phyloP scores from a whole-genome alignment of 2,888 invertebrate species.

The Leptinotarsa peninsularis region DNA sequence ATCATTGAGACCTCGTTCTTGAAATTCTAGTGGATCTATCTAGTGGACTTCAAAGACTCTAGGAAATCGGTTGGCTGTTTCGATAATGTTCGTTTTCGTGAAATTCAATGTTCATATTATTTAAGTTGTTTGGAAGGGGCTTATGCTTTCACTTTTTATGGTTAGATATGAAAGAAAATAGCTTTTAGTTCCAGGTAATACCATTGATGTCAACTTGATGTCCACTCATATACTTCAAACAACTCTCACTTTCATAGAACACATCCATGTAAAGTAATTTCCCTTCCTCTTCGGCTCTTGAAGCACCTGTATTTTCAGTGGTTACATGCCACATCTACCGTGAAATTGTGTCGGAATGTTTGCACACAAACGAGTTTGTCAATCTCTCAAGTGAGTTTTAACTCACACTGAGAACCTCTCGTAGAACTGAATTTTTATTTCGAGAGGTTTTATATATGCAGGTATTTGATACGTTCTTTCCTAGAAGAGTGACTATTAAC shows the following conservation, averaged over 20 bases:
- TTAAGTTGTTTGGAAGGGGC: too few species aligned
- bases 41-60: too few species aligned
- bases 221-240: not conserved
- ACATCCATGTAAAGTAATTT: constrained; percentile 9
- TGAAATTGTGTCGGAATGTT: constrained; percentile 25
- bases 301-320: constrained; percentile 24
- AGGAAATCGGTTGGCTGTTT: too few species aligned
- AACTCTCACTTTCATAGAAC: not conserved
- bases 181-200: too few species aligned
- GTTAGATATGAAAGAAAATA: too few species aligned
- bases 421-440: constrained; percentile 2
- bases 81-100: too few species aligned
- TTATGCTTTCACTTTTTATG: too few species aligned
- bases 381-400: constrained; percentile 12
- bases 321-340: constrained; percentile 22
- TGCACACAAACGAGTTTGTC: constrained; percentile 23
- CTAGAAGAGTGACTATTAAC: too few species aligned
- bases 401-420: not conserved
- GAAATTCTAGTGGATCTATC: too few species aligned
- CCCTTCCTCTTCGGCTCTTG: not conserved
- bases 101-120: too few species aligned
- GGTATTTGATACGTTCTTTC: not conserved
- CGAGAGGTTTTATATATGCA: not conserved
- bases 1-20: too few species aligned
- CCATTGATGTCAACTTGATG: too few species aligned